phyloP scores from a whole-genome alignment of 2,888 invertebrate genomes.

The Catocala nupta region DNA sequence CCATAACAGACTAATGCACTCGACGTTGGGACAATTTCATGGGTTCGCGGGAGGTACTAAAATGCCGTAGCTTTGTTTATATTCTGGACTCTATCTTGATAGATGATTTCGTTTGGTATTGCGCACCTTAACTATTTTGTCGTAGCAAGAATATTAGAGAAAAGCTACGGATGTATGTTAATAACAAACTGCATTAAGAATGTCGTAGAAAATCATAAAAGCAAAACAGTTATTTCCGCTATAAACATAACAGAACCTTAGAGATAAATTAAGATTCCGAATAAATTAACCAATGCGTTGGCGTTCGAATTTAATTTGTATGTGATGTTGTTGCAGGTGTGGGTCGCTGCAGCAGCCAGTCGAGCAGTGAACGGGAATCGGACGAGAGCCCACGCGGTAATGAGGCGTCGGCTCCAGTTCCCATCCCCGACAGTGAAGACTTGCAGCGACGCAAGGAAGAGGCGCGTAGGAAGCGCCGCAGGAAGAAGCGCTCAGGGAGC shows the following conservation, averaged over 20 bases:
- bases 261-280: constrained; percentile 23
- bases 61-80: neutral
- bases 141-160: too few relatives aligned
- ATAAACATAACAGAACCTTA: constrained; percentile 18
- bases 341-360: constrained; percentile 86
- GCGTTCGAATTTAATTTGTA: constrained; percentile 13
- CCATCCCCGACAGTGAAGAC: constrained; percentile 89
- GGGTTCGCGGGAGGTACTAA: constrained; percentile 23
- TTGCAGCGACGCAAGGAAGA: constrained; percentile 94
- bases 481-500: constrained; percentile 96
- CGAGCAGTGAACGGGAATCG: constrained; percentile 85
- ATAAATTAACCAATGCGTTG: constrained; percentile 5
- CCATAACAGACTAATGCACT: constrained; percentile 38
- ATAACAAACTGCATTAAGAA: constrained; percentile 18
- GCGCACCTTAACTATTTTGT: too few relatives aligned
- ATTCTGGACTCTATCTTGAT: neutral
- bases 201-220: constrained; percentile 14
- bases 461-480: constrained; percentile 94
- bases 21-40: constrained; percentile 27
- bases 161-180: too few relatives aligned
- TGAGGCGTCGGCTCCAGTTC: constrained; percentile 86
- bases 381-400: constrained; percentile 77
- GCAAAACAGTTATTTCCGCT: constrained; percentile 21
- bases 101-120: neutral
- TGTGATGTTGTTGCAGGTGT: constrained; percentile 71